Evolutionary conservation across 2,113 vertebrate genomes (phyloP).

Genomic region (Cyprinus carpio): DNA sequence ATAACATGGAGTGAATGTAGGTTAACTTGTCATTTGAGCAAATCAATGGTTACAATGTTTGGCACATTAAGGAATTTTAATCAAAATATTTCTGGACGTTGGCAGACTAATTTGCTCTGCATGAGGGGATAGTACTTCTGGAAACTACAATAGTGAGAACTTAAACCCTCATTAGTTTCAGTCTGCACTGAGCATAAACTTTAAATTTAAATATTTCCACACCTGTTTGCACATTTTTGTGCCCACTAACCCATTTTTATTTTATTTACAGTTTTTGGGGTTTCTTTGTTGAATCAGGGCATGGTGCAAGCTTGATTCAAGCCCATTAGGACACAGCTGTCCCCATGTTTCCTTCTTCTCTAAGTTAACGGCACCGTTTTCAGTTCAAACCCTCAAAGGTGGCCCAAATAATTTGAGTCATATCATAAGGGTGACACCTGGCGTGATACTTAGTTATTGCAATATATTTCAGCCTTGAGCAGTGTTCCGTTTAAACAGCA

Average conservation of each 20-base stretch:
- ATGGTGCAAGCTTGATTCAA: background rate
- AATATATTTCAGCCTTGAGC: background rate
- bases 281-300: no score
- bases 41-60: background rate
- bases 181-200: background rate
- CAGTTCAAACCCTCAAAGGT: background rate
- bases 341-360: background rate
- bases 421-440: background rate
- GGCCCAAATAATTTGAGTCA: no score
- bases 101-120: background rate
- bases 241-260: background rate
- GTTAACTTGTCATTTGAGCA: background rate
- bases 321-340: background rate
- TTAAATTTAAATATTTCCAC: background rate
- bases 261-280: background rate
- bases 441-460: background rate
- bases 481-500: conserved; percentile 14
- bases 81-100: background rate
- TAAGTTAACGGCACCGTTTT: background rate
- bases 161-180: background rate
- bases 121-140: background rate
- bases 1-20: background rate
- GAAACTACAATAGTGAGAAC: background rate
- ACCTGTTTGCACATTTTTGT: background rate
- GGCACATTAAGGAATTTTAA: background rate